phyloP scores from a whole-genome alignment of 2,888 invertebrate species.

The Ennomos quercinarius region DNA sequence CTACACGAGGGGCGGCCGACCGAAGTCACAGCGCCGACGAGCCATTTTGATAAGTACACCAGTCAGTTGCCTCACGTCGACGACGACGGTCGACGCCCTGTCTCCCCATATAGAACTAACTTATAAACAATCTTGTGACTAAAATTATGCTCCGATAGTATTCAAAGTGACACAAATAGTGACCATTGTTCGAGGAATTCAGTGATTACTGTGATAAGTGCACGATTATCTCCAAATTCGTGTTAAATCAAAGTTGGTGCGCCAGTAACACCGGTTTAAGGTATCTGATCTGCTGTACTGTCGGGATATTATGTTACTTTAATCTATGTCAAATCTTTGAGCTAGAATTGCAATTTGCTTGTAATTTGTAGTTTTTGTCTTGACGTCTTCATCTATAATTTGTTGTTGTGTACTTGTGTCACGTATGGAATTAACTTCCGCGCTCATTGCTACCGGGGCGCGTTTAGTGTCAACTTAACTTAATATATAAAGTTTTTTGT shows the following conservation, averaged over 20 bases:
- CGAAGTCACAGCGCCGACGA: slow-evolving; percentile 27
- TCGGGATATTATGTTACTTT: slow-evolving; percentile 41
- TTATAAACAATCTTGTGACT: slow-evolving; percentile 33
- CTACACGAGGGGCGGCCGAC: slow-evolving; percentile 43
- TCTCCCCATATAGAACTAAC: slow-evolving; percentile 38
- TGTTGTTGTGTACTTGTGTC: slow-evolving; percentile 24
- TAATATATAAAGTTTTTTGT: slow-evolving; percentile 30
- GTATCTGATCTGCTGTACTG: slow-evolving; percentile 35
- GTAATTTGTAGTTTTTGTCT: slow-evolving; percentile 14
- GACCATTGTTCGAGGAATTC: slow-evolving; percentile 39
- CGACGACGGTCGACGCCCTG: slow-evolving; percentile 54
- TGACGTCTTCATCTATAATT: slow-evolving; percentile 16
- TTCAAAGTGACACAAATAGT: slow-evolving; percentile 50
- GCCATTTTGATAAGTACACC: slow-evolving; percentile 40
- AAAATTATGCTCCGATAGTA: slow-evolving; percentile 35
- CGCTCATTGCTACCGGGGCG: slow-evolving; percentile 28
- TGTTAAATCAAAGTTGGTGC: slow-evolving; percentile 33
- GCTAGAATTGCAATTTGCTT: slow-evolving; percentile 36
- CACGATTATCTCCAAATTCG: slow-evolving; percentile 34
- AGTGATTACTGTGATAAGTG: slow-evolving; percentile 51
- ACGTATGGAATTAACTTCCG: slow-evolving; percentile 31
- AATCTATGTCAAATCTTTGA: slow-evolving; percentile 40
- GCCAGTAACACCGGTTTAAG: slow-evolving; percentile 48
- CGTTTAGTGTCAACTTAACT: slow-evolving; percentile 33
- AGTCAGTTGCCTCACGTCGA: slow-evolving; percentile 68